phyloP scores from a whole-genome alignment of 2,797 vertebrate genomes.

The Eptatretus atami region DNA sequence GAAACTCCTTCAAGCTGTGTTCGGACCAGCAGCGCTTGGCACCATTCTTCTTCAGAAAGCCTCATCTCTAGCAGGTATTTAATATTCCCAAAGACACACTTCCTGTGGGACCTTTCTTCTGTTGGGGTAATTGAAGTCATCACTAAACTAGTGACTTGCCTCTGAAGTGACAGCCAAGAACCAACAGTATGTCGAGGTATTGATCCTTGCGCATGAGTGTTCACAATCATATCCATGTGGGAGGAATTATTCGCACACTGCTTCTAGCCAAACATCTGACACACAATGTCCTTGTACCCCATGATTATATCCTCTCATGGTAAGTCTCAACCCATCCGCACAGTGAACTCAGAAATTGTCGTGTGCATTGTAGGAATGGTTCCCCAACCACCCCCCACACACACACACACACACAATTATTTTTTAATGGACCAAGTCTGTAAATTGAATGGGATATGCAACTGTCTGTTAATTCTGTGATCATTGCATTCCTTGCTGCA shows the following conservation, averaged over 20 bases:
- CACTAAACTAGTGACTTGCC: too few species aligned
- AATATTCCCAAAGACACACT: too few species aligned
- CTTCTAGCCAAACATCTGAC: constrained; percentile 53
- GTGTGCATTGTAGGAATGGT: too few species aligned
- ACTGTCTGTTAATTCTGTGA: too few species aligned
- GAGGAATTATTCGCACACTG: constrained; percentile 51
- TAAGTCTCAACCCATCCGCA: constrained; percentile 12
- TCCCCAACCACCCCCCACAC: too few species aligned
- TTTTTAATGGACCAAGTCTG: too few species aligned
- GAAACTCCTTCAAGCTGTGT: constrained; percentile 47
- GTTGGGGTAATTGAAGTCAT: too few species aligned
- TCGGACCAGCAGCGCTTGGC: constrained; percentile 51
- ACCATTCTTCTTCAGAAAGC: constrained; percentile 37
- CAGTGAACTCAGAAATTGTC: too few species aligned
- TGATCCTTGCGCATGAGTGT: constrained; percentile 57
- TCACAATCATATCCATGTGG: constrained; percentile 68
- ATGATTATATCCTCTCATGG: constrained; percentile 44
- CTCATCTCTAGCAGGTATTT: constrained; percentile 14
- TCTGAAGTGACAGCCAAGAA: too few species aligned
- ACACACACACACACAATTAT: too few species aligned
- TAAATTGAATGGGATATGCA: too few species aligned
- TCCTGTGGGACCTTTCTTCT: too few species aligned
- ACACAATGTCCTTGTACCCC: constrained; percentile 39
- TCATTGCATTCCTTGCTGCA: not conserved
- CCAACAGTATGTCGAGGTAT: constrained; percentile 31